phyloP scores from a whole-genome alignment of 2,888 invertebrate species.

The Orthosia gothica region DNA sequence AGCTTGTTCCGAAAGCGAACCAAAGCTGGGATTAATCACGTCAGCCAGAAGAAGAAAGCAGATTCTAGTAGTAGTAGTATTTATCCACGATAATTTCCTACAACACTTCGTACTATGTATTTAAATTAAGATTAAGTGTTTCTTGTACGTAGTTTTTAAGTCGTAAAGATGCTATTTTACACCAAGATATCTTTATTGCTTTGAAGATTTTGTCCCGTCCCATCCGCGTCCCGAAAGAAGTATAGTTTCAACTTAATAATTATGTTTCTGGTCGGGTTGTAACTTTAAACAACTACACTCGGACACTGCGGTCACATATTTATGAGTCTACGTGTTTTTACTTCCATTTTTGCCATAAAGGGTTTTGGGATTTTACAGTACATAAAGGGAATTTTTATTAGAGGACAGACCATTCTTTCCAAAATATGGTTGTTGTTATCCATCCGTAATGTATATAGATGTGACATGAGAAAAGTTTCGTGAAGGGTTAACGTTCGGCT shows the following conservation, averaged over 20 bases:
- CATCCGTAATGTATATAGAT: conserved; percentile 44
- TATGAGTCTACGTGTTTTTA: conserved; percentile 67
- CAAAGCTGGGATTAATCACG: conserved; percentile 38
- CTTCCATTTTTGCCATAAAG: conserved; percentile 64
- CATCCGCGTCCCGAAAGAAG: conserved; percentile 51
- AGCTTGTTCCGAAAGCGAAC: conserved; percentile 37
- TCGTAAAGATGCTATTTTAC: conserved; percentile 51
- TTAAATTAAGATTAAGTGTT: conserved; percentile 61
- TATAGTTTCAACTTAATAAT: conserved; percentile 69
- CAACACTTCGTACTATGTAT: conserved; percentile 50
- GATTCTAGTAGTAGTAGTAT: conserved; percentile 45
- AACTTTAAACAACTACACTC: conserved; percentile 65
- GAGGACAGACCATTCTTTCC: conserved; percentile 56
- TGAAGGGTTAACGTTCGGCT: conserved; percentile 61
- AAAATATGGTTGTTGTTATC: conserved; percentile 61
- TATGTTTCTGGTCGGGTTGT: conserved; percentile 63
- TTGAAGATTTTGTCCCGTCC: conserved; percentile 61
- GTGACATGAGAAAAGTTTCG: conserved; percentile 50
- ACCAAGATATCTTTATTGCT: conserved; percentile 64
- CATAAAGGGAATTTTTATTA: conserved; percentile 65
- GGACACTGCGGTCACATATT: conserved; percentile 67
- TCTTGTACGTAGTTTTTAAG: conserved; percentile 65
- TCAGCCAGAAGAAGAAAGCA: conserved; percentile 46
- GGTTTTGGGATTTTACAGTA: conserved; percentile 51
- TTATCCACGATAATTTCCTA: conserved; percentile 52